These are phyloP conservation scores for Vanessa tameamea DNA, from an alignment of 1,140 invertebrate genomes.

Conservation along the genomic window DNA sequence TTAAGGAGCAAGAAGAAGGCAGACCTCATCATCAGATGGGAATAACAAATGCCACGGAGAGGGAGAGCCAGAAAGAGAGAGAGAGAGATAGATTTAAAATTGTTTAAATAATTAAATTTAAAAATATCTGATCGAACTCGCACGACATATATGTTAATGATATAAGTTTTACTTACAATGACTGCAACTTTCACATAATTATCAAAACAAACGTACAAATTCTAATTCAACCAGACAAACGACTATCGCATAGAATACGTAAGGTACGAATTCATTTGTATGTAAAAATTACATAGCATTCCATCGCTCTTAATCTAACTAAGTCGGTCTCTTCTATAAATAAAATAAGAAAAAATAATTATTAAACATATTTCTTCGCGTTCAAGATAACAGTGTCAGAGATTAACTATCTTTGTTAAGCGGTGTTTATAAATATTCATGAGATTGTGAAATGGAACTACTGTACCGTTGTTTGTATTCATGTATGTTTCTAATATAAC, in stretches of 20 bases:
- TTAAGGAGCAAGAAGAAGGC: too few relatives aligned
- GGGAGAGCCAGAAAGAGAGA: too few relatives aligned
- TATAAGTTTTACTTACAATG: too few relatives aligned
- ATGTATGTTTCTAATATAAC: background rate
- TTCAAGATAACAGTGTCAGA: slow-evolving; percentile 28
- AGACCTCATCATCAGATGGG: too few relatives aligned
- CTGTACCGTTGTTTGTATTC: slow-evolving; percentile 25
- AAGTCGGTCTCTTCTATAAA: slow-evolving; percentile 15
- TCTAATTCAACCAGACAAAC: background rate
- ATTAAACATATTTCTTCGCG: slow-evolving; percentile 28
- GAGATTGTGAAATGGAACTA: slow-evolving; percentile 46
- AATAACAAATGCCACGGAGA: too few relatives aligned
- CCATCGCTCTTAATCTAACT: slow-evolving; percentile 13
- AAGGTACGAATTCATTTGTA: background rate
- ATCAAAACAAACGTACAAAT: background rate
- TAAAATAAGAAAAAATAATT: slow-evolving; percentile 29
- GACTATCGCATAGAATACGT: too few relatives aligned
- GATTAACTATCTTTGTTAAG: slow-evolving; percentile 24
- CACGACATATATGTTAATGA: too few relatives aligned
- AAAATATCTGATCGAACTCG: too few relatives aligned
- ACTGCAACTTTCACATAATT: too few relatives aligned
- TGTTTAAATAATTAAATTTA: too few relatives aligned
- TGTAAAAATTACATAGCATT: slow-evolving; percentile 5
- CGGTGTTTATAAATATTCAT: slow-evolving; percentile 44
- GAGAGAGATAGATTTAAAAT: too few relatives aligned